Conservation (phyloP, 37 sponge, comb jelly and placozoan species). For the Ianthella basta region DNA sequence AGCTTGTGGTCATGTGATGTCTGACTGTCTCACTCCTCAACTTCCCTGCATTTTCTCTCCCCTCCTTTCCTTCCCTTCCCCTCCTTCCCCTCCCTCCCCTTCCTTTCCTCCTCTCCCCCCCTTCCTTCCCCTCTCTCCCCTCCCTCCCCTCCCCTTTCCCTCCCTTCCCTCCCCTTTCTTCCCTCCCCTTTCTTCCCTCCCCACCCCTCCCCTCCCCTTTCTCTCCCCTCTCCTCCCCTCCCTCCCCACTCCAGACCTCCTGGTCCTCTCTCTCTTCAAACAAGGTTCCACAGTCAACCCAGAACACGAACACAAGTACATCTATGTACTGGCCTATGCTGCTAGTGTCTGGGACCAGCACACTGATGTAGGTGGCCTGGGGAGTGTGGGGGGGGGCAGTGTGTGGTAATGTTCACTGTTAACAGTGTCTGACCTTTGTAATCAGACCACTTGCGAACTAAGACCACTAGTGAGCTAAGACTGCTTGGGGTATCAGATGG, state of each 20-base stretch:
- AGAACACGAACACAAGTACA: slow-evolving; percentile 91
- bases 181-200: neutral
- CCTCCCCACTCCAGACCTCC: slow-evolving; percentile 59
- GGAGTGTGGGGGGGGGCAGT: neutral
- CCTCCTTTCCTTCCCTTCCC: neutral
- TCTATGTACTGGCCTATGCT: slow-evolving; percentile 89
- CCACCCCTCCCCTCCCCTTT: neutral
- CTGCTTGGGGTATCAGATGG: too few relatives aligned
- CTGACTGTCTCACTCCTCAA: too few relatives aligned
- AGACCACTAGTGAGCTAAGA: too few relatives aligned
- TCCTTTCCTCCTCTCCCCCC: neutral
- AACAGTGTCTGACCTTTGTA: too few relatives aligned
- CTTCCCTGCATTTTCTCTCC: neutral
- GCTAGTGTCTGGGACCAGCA: slow-evolving; percentile 70
- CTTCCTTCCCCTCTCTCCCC: slow-evolving; percentile 13
- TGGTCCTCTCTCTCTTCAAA: slow-evolving; percentile 88
- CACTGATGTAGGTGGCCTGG: too few relatives aligned
- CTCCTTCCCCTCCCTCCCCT: slow-evolving; percentile 24
- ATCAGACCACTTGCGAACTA: too few relatives aligned
- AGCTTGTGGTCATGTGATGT: too few relatives aligned
- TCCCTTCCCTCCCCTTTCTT: slow-evolving; percentile 36
- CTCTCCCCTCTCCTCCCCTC: neutral
- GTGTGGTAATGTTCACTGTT: too few relatives aligned
- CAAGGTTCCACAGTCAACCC: slow-evolving; percentile 77
- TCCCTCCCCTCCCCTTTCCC: slow-evolving; percentile 50